These are phyloP conservation scores for Barnardius zonarius DNA, from an alignment of 2,113 vertebrate genomes.

Conservation along the genomic window DNA sequence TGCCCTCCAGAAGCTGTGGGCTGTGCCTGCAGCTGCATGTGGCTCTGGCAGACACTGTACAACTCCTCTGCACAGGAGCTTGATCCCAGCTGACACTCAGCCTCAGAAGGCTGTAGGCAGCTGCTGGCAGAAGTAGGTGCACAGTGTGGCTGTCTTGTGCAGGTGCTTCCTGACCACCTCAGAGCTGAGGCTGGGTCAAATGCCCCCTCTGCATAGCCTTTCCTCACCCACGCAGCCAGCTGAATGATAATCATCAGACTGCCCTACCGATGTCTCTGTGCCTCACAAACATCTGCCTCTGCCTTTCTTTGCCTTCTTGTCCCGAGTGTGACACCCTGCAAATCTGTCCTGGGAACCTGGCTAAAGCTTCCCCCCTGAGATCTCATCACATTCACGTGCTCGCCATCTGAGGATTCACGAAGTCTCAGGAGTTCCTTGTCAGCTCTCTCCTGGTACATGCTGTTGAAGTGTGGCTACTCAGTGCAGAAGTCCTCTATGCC, in stretches of 20 bases:
- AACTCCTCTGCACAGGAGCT: neutral
- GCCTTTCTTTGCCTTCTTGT: neutral
- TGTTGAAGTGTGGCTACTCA: fast-evolving
- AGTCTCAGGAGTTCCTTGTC: neutral
- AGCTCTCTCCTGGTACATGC: neutral
- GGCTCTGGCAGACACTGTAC: neutral
- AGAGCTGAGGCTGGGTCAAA: neutral
- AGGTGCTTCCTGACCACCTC: neutral
- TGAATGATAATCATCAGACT: neutral
- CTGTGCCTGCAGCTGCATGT: neutral
- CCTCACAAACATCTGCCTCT: neutral
- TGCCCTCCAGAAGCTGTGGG: neutral
- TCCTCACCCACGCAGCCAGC: neutral
- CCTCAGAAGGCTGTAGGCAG: neutral
- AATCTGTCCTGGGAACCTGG: neutral
- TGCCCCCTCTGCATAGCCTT: neutral
- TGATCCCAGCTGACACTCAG: fast-evolving
- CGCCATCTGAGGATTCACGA: neutral
- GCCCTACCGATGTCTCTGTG: neutral
- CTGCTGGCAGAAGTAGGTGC: neutral
- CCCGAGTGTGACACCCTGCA: neutral
- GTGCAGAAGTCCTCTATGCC: neutral
- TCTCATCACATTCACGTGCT: neutral
- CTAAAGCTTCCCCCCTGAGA: neutral
- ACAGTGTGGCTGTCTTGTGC: neutral